These are phyloP conservation scores for Lampris incognitus DNA, from an alignment of 2,113 vertebrate genomes.

Conservation along the genomic window DNA sequence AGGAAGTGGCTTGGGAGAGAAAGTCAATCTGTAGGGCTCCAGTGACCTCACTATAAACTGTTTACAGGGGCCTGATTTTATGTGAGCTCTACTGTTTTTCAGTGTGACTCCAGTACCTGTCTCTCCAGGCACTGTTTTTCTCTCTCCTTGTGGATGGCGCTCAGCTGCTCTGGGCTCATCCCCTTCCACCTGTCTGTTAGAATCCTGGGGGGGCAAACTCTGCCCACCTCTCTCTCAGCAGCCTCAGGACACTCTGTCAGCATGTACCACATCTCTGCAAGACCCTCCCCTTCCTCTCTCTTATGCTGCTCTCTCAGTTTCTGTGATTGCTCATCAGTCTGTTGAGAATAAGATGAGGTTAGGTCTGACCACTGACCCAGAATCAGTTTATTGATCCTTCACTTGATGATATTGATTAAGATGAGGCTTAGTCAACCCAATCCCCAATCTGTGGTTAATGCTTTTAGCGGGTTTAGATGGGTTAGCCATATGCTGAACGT, in stretches of 20 bases:
- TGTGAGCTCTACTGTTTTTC: background rate
- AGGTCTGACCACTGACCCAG: conserved; percentile 23
- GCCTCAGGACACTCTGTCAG: conserved; percentile 79
- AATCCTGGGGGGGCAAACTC: conserved; percentile 39
- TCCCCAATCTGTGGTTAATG: conserved; percentile 37
- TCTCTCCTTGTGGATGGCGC: conserved; percentile 70
- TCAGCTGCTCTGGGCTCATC: conserved; percentile 78
- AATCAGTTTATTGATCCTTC: conserved; percentile 23
- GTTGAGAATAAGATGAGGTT: conserved; percentile 8
- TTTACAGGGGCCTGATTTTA: background rate
- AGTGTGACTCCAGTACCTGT: conserved; percentile 66
- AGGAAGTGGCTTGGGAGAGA: background rate
- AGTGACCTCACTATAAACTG: background rate
- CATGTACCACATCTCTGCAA: conserved; percentile 75
- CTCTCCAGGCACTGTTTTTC: conserved; percentile 68
- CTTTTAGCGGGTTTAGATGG: background rate
- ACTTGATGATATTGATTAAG: conserved; percentile 8
- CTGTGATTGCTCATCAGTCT: conserved; percentile 75
- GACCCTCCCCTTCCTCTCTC: conserved; percentile 63
- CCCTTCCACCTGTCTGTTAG: conserved; percentile 82
- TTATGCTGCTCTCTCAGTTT: conserved; percentile 53
- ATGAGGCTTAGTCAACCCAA: conserved; percentile 1
- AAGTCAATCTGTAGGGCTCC: background rate
- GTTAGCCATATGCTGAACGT: conserved; percentile 25
- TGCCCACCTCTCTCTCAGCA: conserved; percentile 38